phyloP scores from a whole-genome alignment of 1,140 invertebrate species.

The Pogonus chalceus region DNA sequence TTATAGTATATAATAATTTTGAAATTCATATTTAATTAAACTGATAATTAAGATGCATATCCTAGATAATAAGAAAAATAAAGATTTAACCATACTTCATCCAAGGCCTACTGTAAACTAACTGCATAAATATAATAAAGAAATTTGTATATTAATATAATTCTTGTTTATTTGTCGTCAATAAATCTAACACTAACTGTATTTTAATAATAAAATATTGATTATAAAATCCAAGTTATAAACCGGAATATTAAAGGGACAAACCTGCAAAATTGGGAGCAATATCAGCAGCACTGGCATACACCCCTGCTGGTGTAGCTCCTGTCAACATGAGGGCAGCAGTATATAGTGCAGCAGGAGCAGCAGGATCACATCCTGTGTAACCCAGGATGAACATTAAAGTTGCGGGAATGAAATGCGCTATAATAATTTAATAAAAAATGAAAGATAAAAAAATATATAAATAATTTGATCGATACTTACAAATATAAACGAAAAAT shows the following conservation, averaged over 20 bases:
- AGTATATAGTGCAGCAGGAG: constrained; percentile 46
- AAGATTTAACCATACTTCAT: constrained; percentile 47
- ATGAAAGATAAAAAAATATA: constrained; percentile 1
- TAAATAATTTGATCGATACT: constrained; percentile 10
- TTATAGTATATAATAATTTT: too few relatives aligned
- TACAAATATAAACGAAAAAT: constrained; percentile 49
- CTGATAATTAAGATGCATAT: too few relatives aligned
- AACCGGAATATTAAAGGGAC: neutral
- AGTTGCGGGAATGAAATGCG: constrained; percentile 47
- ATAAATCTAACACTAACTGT: neutral
- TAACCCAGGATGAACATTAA: constrained; percentile 49
- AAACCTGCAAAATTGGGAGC: constrained; percentile 40
- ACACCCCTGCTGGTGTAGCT: constrained; percentile 45
- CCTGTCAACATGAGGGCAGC: constrained; percentile 45
- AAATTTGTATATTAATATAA: constrained; percentile 45
- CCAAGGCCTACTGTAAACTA: constrained; percentile 46
- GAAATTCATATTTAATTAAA: too few relatives aligned
- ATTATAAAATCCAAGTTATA: neutral
- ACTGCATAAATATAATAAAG: constrained; percentile 48
- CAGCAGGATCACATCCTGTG: constrained; percentile 47
- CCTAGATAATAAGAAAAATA: too few relatives aligned
- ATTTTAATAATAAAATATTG: neutral
- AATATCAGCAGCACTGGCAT: constrained; percentile 46
- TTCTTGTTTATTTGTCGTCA: constrained; percentile 30
- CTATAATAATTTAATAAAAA: constrained; percentile 25